Percentiles rank a stretch among this genome's conserved stretches.
Conservation (phyloP, 1,140 invertebrate genomes). For the Panagrolaimus sp. region DNA sequence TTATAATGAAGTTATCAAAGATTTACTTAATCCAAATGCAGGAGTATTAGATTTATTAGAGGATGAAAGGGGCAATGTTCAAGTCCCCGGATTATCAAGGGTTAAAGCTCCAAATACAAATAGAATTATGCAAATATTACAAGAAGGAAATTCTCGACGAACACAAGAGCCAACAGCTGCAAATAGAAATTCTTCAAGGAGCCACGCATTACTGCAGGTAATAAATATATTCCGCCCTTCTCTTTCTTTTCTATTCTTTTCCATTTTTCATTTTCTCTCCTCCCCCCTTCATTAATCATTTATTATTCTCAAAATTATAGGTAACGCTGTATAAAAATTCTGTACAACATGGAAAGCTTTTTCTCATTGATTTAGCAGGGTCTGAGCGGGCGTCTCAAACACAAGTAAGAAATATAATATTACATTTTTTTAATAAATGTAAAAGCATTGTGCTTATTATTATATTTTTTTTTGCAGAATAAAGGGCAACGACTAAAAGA, state of each 20-base stretch:
- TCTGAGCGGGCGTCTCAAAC: slow-evolving; percentile 84
- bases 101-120: slow-evolving; percentile 71
- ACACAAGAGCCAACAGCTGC: slow-evolving; percentile 90
- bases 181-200: slow-evolving; percentile 84
- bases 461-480: slow-evolving; percentile 65
- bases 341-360: slow-evolving; percentile 69
- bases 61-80: slow-evolving; percentile 76
- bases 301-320: slow-evolving; percentile 57
- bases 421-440: background rate
- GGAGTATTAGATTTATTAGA: slow-evolving; percentile 81
- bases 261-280: slow-evolving; percentile 11
- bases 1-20: slow-evolving; percentile 91
- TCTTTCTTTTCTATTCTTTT: background rate
- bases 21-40: slow-evolving; percentile 77
- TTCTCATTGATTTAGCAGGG: slow-evolving; percentile 88
- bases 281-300: slow-evolving; percentile 15
- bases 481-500: slow-evolving; percentile 82
- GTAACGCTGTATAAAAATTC: slow-evolving; percentile 52
- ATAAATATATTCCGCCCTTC: slow-evolving; percentile 8
- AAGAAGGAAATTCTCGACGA: slow-evolving; percentile 78
- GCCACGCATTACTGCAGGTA: slow-evolving; percentile 84
- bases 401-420: slow-evolving; percentile 61
- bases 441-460: background rate
- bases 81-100: slow-evolving; percentile 81
- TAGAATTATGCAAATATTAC: slow-evolving; percentile 77